Evolutionary conservation across 2,113 vertebrate genomes (phyloP), one percentile per base, ranked within the genome.

Genomic region (Larimichthys crocea): DNA sequence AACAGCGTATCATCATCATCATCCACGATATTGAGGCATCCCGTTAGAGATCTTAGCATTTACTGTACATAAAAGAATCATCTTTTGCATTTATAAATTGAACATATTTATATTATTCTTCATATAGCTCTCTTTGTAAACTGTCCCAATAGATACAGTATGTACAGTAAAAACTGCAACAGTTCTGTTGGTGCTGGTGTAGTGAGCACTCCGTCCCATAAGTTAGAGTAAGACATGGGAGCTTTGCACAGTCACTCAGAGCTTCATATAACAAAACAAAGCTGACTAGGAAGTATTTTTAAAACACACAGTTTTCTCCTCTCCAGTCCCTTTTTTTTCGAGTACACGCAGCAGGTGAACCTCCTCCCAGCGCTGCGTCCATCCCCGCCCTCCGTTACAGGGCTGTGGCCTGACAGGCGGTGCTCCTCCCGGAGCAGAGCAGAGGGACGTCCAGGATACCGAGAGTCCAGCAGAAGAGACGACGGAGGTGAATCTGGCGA

Each of bases 131-230:
- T 95, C 91, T 95, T 92, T 94, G 94, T 94, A 94, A 93, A 95
- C 92, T 91, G 89, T 93, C 92, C 94, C 91, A 91, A 76, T 95
- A 95, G 93, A 94, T 96, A 96, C 95, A 95, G 94, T 95, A 95
- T 95, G 94, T 95, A 92, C 92, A 93, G 91, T 93, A 95, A 96
- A 94, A 94, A 93, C 85, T 92, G 95, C 95, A 94, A 91, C 94
- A 94, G 92, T 91, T 92, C 87, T 86, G 93, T 93, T 89, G 89
- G 94, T 95, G 96, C 96, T 97, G 97, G 96, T 96, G 95, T 95
- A 87, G 86, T 55, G 88, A 96, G 95, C 89, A 91, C 92, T 92
- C 93, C 91, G 90, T 93, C 92, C 94, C 84, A 53, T 40, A 80
- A 84, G 88, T 74, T 83, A 79, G 85, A 82, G 71, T 91, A 93